Percentiles rank a stretch among this genome's conserved stretches.
Conservation (phyloP, 2,888 invertebrate species). For the Alitta virens region DNA sequence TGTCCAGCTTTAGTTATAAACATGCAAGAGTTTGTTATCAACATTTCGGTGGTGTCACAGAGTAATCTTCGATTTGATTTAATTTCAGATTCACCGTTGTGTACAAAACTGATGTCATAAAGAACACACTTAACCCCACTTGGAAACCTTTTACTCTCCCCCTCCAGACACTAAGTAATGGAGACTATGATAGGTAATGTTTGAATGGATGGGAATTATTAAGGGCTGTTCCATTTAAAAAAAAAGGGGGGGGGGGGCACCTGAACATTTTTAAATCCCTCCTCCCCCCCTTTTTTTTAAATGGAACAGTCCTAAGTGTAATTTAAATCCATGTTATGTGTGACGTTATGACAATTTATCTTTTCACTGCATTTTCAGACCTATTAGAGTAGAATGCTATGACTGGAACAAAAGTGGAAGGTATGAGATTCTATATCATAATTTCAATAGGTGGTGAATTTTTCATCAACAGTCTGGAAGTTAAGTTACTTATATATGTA, state of each 20-base stretch:
- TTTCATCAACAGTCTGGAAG: not conserved
- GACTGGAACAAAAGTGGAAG: conserved; percentile 61
- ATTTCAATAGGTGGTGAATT: not conserved
- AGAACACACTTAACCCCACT: conserved; percentile 61
- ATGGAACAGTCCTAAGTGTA: too few species aligned
- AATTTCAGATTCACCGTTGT: conserved; percentile 58
- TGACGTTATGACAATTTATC: too few species aligned
- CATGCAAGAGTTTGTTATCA: too few species aligned
- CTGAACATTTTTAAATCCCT: too few species aligned
- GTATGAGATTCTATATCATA: conserved; percentile 34
- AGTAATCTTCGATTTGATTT: not conserved
- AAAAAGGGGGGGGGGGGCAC: too few species aligned
- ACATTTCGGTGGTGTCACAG: not conserved
- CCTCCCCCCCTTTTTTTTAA: too few species aligned
- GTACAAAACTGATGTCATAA: conserved; percentile 62
- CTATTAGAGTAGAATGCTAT: conserved; percentile 60
- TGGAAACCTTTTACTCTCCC: conserved; percentile 61
- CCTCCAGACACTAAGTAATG: conserved; percentile 60
- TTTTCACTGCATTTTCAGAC: conserved; percentile 44
- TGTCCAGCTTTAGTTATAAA: too few species aligned
- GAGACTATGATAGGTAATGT: conserved; percentile 58
- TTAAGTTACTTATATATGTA: too few species aligned
- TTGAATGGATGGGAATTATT: too few species aligned
- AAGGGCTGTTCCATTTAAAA: too few species aligned
- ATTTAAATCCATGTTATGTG: too few species aligned